These are phyloP conservation scores for Smutsia temminckii DNA, from an alignment of 2,797 vertebrate species.

Conservation along the genomic window DNA sequence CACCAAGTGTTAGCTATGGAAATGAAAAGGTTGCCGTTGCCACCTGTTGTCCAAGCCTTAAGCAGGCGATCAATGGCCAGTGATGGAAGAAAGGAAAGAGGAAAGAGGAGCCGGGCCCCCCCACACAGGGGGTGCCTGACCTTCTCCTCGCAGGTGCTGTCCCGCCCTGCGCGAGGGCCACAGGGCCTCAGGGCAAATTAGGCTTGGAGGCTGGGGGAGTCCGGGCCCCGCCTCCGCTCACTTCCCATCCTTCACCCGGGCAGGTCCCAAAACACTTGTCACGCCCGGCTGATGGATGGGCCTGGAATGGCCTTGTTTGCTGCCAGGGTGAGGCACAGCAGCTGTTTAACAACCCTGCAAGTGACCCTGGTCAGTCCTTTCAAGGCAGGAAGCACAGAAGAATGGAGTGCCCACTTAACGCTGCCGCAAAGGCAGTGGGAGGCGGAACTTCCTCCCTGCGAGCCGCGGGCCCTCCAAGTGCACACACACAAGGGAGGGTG, in stretches of 20 bases:
- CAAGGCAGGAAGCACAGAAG: slow-evolving; percentile 73
- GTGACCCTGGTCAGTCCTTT: slow-evolving; percentile 71
- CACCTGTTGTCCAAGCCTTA: neutral
- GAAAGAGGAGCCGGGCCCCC: neutral
- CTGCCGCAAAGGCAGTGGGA: slow-evolving; percentile 42
- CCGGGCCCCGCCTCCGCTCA: neutral
- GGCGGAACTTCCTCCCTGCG: slow-evolving; percentile 23
- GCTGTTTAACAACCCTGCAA: slow-evolving; percentile 66
- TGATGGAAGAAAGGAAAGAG: neutral
- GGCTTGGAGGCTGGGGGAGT: neutral
- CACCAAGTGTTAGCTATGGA: neutral
- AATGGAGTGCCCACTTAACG: slow-evolving; percentile 69
- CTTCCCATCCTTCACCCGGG: slow-evolving; percentile 59
- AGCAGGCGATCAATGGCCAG: neutral
- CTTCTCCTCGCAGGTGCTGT: neutral
- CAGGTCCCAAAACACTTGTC: slow-evolving; percentile 72
- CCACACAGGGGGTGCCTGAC: neutral
- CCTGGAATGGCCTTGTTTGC: slow-evolving; percentile 53
- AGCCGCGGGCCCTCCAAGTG: neutral
- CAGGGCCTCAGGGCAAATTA: slow-evolving; percentile 32
- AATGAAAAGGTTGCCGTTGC: neutral
- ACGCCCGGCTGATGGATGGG: slow-evolving; percentile 60
- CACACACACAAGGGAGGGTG: neutral
- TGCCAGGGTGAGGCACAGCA: slow-evolving; percentile 47
- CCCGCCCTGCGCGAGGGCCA: neutral